phyloP scores from a whole-genome alignment of 1,140 invertebrate genomes.

The Cydia fagiglandana region DNA sequence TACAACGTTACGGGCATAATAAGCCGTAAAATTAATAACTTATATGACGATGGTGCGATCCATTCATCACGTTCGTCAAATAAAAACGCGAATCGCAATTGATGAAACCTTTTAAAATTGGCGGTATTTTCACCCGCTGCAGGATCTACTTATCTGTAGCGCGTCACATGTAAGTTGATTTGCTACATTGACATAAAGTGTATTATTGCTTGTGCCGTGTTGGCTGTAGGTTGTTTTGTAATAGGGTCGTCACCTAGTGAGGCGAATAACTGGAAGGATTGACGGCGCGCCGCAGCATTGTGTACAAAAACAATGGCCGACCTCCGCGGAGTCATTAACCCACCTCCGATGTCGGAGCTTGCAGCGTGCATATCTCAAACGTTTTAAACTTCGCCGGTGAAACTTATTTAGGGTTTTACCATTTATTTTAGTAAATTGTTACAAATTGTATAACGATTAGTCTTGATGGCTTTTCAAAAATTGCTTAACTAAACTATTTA shows the following conservation, averaged over 20 bases:
- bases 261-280: constrained; percentile 65
- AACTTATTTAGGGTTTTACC: constrained; percentile 8
- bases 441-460: neutral
- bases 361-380: constrained; percentile 44
- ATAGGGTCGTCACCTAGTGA: constrained; percentile 65
- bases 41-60: neutral
- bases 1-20: neutral
- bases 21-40: neutral
- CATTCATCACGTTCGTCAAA: constrained; percentile 6
- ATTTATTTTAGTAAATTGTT: neutral
- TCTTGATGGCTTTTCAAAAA: no score
- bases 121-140: neutral
- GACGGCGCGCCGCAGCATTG: constrained; percentile 67
- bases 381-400: constrained; percentile 35
- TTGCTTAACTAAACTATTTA: no score
- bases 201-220: neutral
- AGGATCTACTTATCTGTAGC: neutral
- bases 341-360: constrained; percentile 54
- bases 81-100: neutral
- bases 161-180: neutral
- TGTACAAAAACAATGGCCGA: constrained; percentile 74
- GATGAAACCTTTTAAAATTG: neutral
- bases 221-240: neutral
- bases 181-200: constrained; percentile 1
- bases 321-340: constrained; percentile 76